Conservation (phyloP, 2,888 invertebrate genomes). For the Achlya flavicornis region DNA sequence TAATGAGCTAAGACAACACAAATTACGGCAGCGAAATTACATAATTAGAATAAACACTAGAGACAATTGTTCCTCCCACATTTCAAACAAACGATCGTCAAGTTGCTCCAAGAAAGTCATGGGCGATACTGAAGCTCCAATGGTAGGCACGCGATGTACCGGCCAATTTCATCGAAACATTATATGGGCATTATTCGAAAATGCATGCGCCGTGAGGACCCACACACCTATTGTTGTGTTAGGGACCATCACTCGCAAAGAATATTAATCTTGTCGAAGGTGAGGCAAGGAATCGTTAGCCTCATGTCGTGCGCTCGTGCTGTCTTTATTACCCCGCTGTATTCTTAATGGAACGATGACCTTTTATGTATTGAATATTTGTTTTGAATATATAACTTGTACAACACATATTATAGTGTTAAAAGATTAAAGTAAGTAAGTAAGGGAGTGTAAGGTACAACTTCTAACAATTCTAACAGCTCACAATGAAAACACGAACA, state of each 20-base stretch:
- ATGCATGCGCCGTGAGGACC: conserved; percentile 75
- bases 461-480: too few species aligned
- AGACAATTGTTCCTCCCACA: conserved; percentile 26
- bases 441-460: too few species aligned
- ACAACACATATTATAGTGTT: background rate
- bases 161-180: conserved; percentile 79
- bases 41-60: conserved; percentile 35
- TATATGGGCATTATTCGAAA: conserved; percentile 82
- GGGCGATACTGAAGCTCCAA: conserved; percentile 65
- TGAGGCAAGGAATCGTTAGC: conserved; percentile 54
- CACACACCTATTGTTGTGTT: conserved; percentile 73
- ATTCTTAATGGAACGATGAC: conserved; percentile 69
- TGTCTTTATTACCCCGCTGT: conserved; percentile 51
- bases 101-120: conserved; percentile 64
- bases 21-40: conserved; percentile 39
- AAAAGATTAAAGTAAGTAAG: too few species aligned
- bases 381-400: background rate
- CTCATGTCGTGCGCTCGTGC: conserved; percentile 53
- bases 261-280: conserved; percentile 80
- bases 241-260: conserved; percentile 69
- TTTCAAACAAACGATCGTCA: conserved; percentile 31
- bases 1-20: conserved; percentile 33
- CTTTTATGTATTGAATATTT: conserved; percentile 29
- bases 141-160: conserved; percentile 65
- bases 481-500: too few species aligned